Evolutionary conservation across 2,113 vertebrate genomes (phyloP), one percentile per base, ranked within the genome.

Genomic region (Alexandromys fortis): DNA sequence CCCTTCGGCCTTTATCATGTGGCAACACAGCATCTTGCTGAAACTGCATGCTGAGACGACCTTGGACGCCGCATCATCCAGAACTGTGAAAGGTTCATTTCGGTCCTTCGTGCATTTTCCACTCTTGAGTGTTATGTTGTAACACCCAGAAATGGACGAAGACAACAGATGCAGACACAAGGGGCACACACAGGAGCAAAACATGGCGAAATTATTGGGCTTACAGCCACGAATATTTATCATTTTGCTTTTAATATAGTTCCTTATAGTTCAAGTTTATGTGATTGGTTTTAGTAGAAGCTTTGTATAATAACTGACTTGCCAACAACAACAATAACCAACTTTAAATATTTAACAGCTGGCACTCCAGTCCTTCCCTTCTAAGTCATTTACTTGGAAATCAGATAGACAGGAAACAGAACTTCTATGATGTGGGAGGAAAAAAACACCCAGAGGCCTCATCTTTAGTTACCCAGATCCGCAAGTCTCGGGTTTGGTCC

Each of bases 231-330:
- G 3, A 42, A 1, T 89, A 79, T 93, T 63, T 30, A 52, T n/a
- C 47, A 7, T 17, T 86, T 94, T 89, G 63, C 38, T 91, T 86
- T 90, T 65, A 96, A 89, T 35, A 65, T 6, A 55, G 82, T 88
- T 73, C 90, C 58, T 68, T 90, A 92, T 58, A 77, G 45, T 92
- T 19, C 58, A 90, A 55, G 35, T 65, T 91, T 86, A 47, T 58
- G 83, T 70, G 22, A 91, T 92, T 93, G 75, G 33, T 94, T 86
- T 96, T 96, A 92, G 22, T 78, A 81, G 47, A 11, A 96, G 6
- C 38, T 91, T 5, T 78, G 22, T 55, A 67, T 65, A 90, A 81
- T 58, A 90, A 81, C 12, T 52, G 42, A 92, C 42, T 90, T 90
- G 33, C 58, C 63, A 67, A 22, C 63, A 47, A 7, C 72, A 89